Conservation (phyloP, 1,140 invertebrate species). For the Aphidius gifuensis region DNA sequence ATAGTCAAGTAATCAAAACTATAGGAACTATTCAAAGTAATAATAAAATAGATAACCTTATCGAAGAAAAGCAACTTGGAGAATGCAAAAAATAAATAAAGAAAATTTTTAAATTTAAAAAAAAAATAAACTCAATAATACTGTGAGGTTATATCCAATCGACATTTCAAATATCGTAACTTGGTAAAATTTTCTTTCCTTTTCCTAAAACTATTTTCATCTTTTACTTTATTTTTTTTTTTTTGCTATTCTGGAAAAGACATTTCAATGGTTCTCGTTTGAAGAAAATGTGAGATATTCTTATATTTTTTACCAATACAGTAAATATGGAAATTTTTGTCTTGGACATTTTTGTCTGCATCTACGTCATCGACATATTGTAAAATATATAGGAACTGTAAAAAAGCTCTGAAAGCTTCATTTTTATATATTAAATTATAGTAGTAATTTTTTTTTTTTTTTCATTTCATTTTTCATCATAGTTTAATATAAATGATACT, state of each 20-base stretch:
- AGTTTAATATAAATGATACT: too few relatives aligned
- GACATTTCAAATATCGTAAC: slow-evolving; percentile 21
- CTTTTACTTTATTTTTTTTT: too few relatives aligned
- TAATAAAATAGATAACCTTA: slow-evolving; percentile 16
- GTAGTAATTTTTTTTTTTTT: not conserved
- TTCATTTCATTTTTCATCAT: too few relatives aligned
- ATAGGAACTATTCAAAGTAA: slow-evolving; percentile 10
- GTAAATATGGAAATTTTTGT: slow-evolving; percentile 20
- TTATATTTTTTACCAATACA: not conserved
- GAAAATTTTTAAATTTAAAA: not conserved
- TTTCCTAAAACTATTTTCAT: slow-evolving; percentile 6
- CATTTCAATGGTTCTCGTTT: slow-evolving; percentile 14
- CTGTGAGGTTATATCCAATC: slow-evolving; percentile 2
- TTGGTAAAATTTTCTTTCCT: slow-evolving; percentile 11
- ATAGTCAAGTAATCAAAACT: slow-evolving; percentile 10
- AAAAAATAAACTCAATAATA: not conserved
- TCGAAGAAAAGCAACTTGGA: slow-evolving; percentile 1
- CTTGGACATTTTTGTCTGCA: slow-evolving; percentile 9
- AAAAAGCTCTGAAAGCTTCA: slow-evolving; percentile 15
- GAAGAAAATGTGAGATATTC: slow-evolving; percentile 17
- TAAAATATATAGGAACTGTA: too few relatives aligned
- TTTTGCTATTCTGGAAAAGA: slow-evolving; percentile 3
- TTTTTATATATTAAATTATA: slow-evolving; percentile 18
- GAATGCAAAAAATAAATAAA: too few relatives aligned
- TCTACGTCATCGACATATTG: not conserved